Evolutionary conservation across 2,797 vertebrate species (phyloP).

Genomic region (Enteromius viviparus): DNA sequence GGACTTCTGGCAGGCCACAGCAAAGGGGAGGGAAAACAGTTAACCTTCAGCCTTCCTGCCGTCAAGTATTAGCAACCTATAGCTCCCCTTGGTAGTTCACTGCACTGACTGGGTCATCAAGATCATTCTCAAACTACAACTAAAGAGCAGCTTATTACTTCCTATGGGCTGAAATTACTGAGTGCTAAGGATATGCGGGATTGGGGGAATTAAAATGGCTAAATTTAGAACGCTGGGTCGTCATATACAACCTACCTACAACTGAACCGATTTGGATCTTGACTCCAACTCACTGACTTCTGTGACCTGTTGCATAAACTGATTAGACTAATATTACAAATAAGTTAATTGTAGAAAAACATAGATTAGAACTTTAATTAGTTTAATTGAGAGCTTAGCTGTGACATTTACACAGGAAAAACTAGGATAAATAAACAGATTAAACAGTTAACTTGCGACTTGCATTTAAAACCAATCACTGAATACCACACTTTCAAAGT

Average conservation of each 20-base stretch:
- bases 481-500: neutral
- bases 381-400: neutral
- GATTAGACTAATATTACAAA: neutral
- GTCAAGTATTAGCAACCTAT: conserved; percentile 10
- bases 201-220: neutral
- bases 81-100: conserved; percentile 57
- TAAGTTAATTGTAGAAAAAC: neutral
- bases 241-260: conserved; percentile 1
- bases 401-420: neutral
- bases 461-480: neutral
- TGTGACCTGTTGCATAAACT: neutral
- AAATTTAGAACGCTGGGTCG: conserved; percentile 11
- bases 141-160: neutral
- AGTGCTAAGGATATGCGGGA: neutral
- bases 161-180: conserved; percentile 1
- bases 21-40: neutral
- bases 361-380: neutral
- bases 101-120: conserved; percentile 52
- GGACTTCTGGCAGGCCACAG: conserved; percentile 38
- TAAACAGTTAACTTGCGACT: neutral
- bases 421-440: neutral
- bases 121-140: conserved; percentile 22
- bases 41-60: conserved; percentile 8
- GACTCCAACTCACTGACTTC: neutral
- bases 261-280: neutral